Evolutionary conservation across 2,797 vertebrate genomes (phyloP).

Genomic region (Peromyscus aztecus): DNA sequence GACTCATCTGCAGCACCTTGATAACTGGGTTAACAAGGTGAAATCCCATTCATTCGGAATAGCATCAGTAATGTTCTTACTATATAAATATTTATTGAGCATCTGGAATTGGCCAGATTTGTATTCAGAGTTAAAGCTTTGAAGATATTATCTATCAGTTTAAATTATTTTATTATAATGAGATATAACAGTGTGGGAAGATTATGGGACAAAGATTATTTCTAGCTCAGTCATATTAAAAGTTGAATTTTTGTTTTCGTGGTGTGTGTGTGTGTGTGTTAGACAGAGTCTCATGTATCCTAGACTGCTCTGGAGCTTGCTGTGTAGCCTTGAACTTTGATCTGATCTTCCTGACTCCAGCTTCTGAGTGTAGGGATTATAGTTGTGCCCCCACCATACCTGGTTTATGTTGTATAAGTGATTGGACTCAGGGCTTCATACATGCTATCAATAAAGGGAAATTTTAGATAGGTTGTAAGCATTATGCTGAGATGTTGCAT

Average conservation of each 20-base stretch:
- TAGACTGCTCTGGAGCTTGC: background rate
- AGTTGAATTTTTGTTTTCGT: background rate
- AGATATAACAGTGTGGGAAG: conserved; percentile 13
- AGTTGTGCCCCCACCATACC: background rate
- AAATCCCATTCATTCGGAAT: conserved; percentile 4
- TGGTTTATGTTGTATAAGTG: background rate
- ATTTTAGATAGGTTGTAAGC: conserved; percentile 15
- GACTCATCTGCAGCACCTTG: background rate
- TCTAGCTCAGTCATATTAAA: background rate
- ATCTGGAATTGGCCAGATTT: background rate
- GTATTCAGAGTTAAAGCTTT: background rate
- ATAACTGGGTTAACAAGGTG: background rate
- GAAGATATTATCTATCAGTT: conserved; percentile 1
- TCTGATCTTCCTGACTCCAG: background rate
- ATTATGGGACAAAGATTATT: background rate
- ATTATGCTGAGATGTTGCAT: background rate
- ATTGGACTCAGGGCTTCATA: background rate
- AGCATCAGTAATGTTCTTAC: background rate
- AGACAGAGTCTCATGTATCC: background rate
- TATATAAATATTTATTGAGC: conserved; percentile 24
- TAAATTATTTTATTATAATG: conserved; percentile 38
- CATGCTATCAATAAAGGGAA: background rate
- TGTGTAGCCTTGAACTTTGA: background rate
- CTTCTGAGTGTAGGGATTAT: background rate
- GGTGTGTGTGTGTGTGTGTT: background rate